phyloP scores from a whole-genome alignment of 2,797 vertebrate species.

The Tragopan temminckii region DNA sequence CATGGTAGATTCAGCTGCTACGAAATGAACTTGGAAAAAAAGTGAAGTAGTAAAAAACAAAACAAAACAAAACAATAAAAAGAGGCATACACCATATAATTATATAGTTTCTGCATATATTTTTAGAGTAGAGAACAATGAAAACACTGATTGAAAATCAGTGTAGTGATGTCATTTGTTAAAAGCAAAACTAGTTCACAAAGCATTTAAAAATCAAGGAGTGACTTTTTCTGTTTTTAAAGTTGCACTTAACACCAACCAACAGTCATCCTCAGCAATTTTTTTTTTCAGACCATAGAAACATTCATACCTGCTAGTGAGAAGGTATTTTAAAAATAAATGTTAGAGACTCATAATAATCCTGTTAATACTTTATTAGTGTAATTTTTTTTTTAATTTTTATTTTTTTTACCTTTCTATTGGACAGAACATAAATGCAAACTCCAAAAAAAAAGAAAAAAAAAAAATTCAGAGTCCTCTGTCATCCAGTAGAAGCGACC shows the following conservation, averaged over 20 bases:
- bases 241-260: neutral
- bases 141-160: neutral
- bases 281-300: neutral
- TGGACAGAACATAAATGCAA: constrained; percentile 93
- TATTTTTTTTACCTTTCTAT: constrained; percentile 87
- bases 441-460: constrained; percentile 77
- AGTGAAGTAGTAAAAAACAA: neutral
- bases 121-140: neutral
- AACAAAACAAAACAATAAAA: neutral
- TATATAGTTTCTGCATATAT: neutral
- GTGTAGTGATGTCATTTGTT: neutral
- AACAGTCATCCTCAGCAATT: neutral
- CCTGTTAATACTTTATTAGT: constrained; percentile 98
- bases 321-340: constrained; percentile 40
- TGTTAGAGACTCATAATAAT: constrained; percentile 60
- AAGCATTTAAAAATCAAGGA: neutral
- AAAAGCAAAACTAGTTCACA: neutral
- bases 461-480: constrained; percentile 79
- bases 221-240: neutral
- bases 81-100: neutral
- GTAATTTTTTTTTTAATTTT: constrained; percentile 93
- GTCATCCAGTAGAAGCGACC: constrained; percentile 88
- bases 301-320: fast-evolving
- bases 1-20: constrained; percentile 76
- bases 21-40: constrained; percentile 38